Evolutionary conservation across 2,888 invertebrate species (phyloP).

Genomic region (Sclerodermus sp.): DNA sequence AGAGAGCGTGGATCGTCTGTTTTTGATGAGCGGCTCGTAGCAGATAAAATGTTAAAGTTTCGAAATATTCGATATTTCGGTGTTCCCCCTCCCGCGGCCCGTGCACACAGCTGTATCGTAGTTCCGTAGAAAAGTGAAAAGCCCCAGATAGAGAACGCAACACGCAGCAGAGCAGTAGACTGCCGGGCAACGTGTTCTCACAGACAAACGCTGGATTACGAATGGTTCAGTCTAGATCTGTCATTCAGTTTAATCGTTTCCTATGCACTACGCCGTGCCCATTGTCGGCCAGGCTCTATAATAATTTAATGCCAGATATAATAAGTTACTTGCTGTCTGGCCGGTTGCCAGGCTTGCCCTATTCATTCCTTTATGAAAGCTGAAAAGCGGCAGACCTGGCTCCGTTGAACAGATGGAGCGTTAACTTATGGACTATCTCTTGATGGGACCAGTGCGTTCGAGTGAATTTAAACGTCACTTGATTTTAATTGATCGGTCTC

Average conservation of each 20-base stretch:
- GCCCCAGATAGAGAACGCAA: too few species aligned
- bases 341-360: slow-evolving; percentile 50
- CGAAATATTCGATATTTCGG: too few species aligned
- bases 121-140: too few species aligned
- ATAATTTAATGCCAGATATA: slow-evolving; percentile 59
- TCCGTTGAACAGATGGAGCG: slow-evolving; percentile 41
- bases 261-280: slow-evolving; percentile 55
- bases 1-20: too few species aligned
- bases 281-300: slow-evolving; percentile 53
- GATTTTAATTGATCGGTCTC: slow-evolving; percentile 48
- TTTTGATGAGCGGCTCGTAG: too few species aligned
- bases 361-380: slow-evolving; percentile 54
- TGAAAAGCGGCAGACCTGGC: slow-evolving; percentile 43
- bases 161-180: too few species aligned
- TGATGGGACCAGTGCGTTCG: slow-evolving; percentile 24
- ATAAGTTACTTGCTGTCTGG: slow-evolving; percentile 58
- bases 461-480: slow-evolving; percentile 39
- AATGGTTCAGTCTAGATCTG: slow-evolving; percentile 39
- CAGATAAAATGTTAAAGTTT: too few species aligned
- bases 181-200: neutral
- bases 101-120: too few species aligned
- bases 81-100: too few species aligned
- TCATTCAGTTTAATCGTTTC: slow-evolving; percentile 57
- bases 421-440: slow-evolving; percentile 48
- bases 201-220: slow-evolving; percentile 14